Evolutionary conservation across 2,888 invertebrate genomes (phyloP).

Genomic region (Trichopoda pennipes): DNA sequence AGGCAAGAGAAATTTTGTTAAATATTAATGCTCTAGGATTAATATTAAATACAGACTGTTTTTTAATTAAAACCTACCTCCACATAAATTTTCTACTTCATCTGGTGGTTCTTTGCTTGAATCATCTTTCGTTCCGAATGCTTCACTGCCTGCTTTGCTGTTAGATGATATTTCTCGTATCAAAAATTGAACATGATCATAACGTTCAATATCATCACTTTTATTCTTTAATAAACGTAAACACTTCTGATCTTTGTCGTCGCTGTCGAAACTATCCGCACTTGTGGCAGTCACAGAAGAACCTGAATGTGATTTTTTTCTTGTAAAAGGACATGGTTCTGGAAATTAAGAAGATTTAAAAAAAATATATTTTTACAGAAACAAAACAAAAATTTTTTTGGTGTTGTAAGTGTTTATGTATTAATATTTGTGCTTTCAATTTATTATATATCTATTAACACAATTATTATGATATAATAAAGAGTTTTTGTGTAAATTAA

Average conservation of each 20-base stretch:
- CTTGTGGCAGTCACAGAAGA: slow-evolving; percentile 62
- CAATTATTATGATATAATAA: too few relatives aligned
- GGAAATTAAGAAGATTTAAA: not conserved
- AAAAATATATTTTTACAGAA: too few relatives aligned
- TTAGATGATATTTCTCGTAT: slow-evolving; percentile 90
- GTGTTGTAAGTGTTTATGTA: too few relatives aligned
- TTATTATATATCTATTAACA: too few relatives aligned
- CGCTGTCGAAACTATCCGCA: slow-evolving; percentile 74
- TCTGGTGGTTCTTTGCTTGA: slow-evolving; percentile 77
- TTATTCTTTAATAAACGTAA: slow-evolving; percentile 79
- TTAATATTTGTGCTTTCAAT: too few relatives aligned
- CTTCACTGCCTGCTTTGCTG: slow-evolving; percentile 83
- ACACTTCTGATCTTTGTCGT: slow-evolving; percentile 77
- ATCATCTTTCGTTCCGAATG: slow-evolving; percentile 81
- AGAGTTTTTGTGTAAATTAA: too few relatives aligned
- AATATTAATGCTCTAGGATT: too few relatives aligned
- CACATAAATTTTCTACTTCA: slow-evolving; percentile 80
- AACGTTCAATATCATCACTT: slow-evolving; percentile 81
- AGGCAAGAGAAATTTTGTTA: too few relatives aligned
- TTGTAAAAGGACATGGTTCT: slow-evolving; percentile 70
- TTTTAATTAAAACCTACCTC: slow-evolving; percentile 71
- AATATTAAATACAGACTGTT: too few relatives aligned
- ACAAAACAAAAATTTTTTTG: too few relatives aligned
- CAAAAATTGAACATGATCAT: slow-evolving; percentile 95
- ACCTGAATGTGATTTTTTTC: slow-evolving; percentile 69